phyloP scores from a whole-genome alignment of 2,888 invertebrate species.

The Hofmannophila pseudospretella region DNA sequence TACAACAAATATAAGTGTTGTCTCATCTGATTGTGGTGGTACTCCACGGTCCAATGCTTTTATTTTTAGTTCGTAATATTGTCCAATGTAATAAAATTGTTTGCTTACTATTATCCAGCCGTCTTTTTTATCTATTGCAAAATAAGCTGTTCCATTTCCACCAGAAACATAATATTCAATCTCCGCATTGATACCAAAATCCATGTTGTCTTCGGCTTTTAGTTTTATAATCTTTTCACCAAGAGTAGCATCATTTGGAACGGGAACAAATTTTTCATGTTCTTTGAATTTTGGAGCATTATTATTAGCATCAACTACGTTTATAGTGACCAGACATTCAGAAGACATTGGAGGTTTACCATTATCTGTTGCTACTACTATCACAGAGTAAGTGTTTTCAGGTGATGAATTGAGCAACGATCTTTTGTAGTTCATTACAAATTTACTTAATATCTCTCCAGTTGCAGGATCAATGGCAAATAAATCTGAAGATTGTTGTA shows the following conservation, averaged over 20 bases:
- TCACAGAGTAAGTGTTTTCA: conserved; percentile 92
- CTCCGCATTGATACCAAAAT: conserved; percentile 93
- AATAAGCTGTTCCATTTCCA: conserved; percentile 87
- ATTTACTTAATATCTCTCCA: conserved; percentile 94
- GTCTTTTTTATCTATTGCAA: conserved; percentile 84
- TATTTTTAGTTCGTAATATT: conserved; percentile 82
- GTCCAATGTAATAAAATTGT: conserved; percentile 75
- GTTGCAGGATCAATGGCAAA: conserved; percentile 95
- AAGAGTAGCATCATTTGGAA: conserved; percentile 85
- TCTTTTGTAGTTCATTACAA: conserved; percentile 88
- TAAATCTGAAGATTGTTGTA: conserved; percentile 92
- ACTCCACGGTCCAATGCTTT: conserved; percentile 92
- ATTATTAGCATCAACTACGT: conserved; percentile 95
- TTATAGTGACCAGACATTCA: conserved; percentile 90
- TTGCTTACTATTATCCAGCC: conserved; percentile 89
- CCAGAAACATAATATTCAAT: conserved; percentile 85
- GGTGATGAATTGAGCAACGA: conserved; percentile 89
- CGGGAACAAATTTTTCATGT: conserved; percentile 86
- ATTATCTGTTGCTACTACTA: conserved; percentile 94
- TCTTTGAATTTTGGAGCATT: conserved; percentile 91
- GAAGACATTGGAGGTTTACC: conserved; percentile 97
- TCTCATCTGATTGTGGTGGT: conserved; percentile 89
- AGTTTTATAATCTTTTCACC: conserved; percentile 86
- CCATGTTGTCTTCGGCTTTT: conserved; percentile 85
- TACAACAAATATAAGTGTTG: conserved; percentile 84